These are phyloP conservation scores for Dipodomys ordii DNA, from an alignment of 2,113 vertebrate genomes.

Conservation along the genomic window DNA sequence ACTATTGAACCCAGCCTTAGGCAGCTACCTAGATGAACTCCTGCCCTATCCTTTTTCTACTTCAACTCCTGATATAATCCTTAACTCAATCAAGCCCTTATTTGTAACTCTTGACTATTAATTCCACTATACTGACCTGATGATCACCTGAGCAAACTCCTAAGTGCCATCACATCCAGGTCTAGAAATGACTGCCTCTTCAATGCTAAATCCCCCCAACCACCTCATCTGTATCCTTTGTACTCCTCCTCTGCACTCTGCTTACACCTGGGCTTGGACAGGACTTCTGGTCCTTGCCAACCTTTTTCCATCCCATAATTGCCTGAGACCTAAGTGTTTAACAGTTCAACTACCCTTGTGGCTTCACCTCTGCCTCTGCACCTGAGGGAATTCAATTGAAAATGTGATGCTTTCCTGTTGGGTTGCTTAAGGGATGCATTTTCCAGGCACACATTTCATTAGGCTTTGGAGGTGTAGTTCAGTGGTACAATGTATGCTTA, in stretches of 20 bases:
- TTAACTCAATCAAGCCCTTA: neutral
- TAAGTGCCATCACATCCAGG: neutral
- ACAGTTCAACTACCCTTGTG: neutral
- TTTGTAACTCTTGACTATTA: neutral
- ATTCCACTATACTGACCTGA: neutral
- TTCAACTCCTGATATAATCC: neutral
- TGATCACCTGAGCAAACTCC: neutral
- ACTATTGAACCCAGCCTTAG: neutral
- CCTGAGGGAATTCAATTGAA: neutral
- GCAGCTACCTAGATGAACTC: neutral
- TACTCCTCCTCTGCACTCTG: neutral
- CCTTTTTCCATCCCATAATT: neutral
- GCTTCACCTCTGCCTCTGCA: accelerated
- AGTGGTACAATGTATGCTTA: neutral
- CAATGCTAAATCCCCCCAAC: neutral
- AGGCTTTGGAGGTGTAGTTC: neutral
- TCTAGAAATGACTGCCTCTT: neutral
- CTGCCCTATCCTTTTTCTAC: neutral
- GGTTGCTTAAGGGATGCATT: accelerated
- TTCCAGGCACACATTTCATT: neutral
- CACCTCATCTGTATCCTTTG: neutral
- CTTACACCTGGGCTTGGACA: neutral
- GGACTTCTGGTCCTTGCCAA: neutral
- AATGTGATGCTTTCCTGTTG: neutral
- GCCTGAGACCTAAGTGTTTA: neutral